Percentiles rank a stretch among this genome's conserved stretches.
Conservation (phyloP, 2,888 invertebrate species). For the Cryptosula pallasiana region DNA sequence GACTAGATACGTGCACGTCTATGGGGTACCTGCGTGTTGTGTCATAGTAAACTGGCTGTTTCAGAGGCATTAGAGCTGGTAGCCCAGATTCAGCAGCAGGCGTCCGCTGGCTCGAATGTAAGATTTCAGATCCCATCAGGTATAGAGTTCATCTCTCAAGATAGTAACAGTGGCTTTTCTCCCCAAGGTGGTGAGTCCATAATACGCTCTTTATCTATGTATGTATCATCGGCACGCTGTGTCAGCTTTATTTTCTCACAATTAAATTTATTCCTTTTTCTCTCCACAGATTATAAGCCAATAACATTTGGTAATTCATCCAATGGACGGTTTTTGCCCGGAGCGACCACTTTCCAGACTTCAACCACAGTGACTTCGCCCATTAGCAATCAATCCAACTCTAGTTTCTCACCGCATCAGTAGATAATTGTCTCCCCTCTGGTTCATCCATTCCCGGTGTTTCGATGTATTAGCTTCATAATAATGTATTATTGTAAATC, state of each 20-base stretch:
- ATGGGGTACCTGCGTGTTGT: no score
- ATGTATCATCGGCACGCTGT: no score
- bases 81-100: conserved; percentile 16
- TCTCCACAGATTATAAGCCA: neutral
- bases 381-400: neutral
- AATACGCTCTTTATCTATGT: no score
- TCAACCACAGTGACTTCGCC: neutral
- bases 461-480: no score
- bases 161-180: neutral
- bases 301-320: neutral
- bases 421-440: neutral
- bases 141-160: conserved; percentile 11
- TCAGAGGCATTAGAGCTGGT: conserved; percentile 18
- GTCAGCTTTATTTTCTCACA: no score
- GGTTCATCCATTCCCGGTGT: neutral
- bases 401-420: neutral
- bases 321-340: neutral
- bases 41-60: no score
- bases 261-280: neutral
- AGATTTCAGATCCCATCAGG: neutral
- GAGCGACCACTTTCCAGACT: neutral
- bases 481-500: no score
- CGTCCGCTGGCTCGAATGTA: neutral
- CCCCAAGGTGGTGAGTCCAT: no score
- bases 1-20: no score